These are phyloP conservation scores for Ornithoptera priamus DNA, from an alignment of 2,888 invertebrate genomes.

Conservation along the genomic window DNA sequence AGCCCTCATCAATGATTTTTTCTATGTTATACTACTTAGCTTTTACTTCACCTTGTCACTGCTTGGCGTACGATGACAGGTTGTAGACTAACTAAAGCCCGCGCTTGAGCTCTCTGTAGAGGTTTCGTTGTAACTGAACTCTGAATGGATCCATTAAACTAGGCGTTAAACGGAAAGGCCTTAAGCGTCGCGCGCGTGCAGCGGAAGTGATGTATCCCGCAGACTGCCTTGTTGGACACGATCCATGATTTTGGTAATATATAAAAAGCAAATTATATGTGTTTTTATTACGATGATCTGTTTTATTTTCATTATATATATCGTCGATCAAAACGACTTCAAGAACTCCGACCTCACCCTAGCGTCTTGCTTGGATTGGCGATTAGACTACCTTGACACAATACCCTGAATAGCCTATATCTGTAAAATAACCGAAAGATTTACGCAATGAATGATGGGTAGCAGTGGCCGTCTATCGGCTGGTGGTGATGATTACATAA, in stretches of 20 bases:
- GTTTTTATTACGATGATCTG: conserved; percentile 72
- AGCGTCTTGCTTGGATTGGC: no score
- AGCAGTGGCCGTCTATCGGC: no score
- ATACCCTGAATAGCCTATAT: no score
- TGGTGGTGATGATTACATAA: no score
- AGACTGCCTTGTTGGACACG: conserved; percentile 71
- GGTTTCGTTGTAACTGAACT: conserved; percentile 32
- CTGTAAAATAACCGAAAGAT: no score
- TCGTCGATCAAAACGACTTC: no score
- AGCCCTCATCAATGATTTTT: neutral
- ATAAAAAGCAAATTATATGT: conserved; percentile 77
- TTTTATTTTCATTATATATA: conserved; percentile 51
- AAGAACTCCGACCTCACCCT: no score
- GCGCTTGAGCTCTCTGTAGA: conserved; percentile 25
- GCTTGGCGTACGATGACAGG: conserved; percentile 5
- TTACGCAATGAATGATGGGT: no score
- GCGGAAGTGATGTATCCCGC: conserved; percentile 53
- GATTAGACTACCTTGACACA: no score
- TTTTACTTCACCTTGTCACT: conserved; percentile 11
- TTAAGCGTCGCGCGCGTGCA: conserved; percentile 55
- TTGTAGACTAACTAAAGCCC: neutral
- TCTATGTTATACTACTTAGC: conserved; percentile 4
- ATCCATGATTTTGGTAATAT: conserved; percentile 70
- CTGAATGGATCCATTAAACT: conserved; percentile 53
- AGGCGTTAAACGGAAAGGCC: conserved; percentile 51